Base-by-base conservation (phyloP, 2,797 vertebrate species). In the Eulemur rubriventer region DNA sequence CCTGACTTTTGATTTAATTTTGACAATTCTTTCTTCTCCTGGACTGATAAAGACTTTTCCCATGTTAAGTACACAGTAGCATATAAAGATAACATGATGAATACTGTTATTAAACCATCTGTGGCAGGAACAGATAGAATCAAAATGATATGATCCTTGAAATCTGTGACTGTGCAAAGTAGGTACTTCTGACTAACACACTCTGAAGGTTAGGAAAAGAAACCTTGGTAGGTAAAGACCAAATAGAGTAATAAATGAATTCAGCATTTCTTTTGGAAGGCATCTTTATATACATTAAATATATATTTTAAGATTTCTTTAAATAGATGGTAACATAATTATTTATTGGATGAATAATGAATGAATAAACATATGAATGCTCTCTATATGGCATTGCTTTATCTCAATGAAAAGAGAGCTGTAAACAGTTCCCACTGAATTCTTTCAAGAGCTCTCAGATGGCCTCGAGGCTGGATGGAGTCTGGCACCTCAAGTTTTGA, bases 111-210 rank as follows among this genome's bases (percentile, higher is more conserved):
- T 78, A 81, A 96, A 88, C 55, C 33, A 17, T 92, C 72, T 35
- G 87, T 84, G 81, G 89, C 82, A 94, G 83, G 95, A 95, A 96
- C 92, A 93, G 96, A 97, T 78, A 95, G 90, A 92, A 89, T 83
- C 57, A 24, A 59, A 95, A 35, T 96, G 94, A 81, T 28, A 55
- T 55, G 83, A 93, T 96, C 91, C 70, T 97, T 72, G 95, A 93
- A 93, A 96, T 83, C 73, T 61, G 83, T 55, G 93, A n/a, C 94
- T 92, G 24, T 16, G 93, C 75, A 93, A 76, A 72, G 87, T 72
- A 43, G 18, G 88, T 16, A 85, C 86, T 78, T 92, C 57, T 83
- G 63, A 73, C 84, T 76, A 52, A 95, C 86, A 90, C n/a, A 50
- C 59, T 43, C 72, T 89, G 63, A 96, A 80, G 91, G 83, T 24